Evolutionary conservation across 2,888 invertebrate species (phyloP).

Genomic region (Salticus scenicus): DNA sequence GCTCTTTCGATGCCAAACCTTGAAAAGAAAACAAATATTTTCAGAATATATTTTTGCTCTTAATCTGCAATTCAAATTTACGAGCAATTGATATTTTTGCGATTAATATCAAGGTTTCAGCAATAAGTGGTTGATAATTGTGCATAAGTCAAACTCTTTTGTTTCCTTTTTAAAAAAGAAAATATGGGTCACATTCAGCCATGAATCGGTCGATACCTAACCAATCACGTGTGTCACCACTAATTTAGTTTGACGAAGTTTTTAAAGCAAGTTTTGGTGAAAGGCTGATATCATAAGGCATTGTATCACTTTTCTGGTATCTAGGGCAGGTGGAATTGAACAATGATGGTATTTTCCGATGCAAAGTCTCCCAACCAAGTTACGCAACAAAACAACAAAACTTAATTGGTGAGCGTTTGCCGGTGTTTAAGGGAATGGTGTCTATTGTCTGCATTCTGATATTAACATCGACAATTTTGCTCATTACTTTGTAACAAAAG

Average conservation of each 20-base stretch:
- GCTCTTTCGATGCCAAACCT: not conserved
- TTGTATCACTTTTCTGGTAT: conserved; percentile 45
- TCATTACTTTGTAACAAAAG: conserved; percentile 51
- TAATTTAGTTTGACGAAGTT: conserved; percentile 43
- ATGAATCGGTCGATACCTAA: conserved; percentile 56
- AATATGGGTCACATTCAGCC: conserved; percentile 47
- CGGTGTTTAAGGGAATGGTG: conserved; percentile 44
- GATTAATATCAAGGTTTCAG: not conserved
- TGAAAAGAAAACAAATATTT: not conserved
- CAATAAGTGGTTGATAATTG: not conserved
- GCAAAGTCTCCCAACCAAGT: conserved; percentile 35
- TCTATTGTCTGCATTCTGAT: conserved; percentile 36
- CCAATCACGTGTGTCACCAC: conserved; percentile 61
- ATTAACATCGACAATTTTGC: conserved; percentile 33
- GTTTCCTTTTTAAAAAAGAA: not conserved
- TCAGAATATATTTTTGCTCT: not conserved
- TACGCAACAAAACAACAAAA: conserved; percentile 45
- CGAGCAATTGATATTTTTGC: too few species aligned
- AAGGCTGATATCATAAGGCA: conserved; percentile 52
- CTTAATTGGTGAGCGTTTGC: conserved; percentile 56
- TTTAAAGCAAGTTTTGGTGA: conserved; percentile 51
- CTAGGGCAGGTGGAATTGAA: conserved; percentile 38
- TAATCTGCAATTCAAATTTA: not conserved
- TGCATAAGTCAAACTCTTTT: not conserved
- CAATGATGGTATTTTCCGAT: conserved; percentile 33